These are phyloP conservation scores for Caenorhabditis panamensis DNA, from an alignment of 2,888 invertebrate species.

Conservation along the genomic window DNA sequence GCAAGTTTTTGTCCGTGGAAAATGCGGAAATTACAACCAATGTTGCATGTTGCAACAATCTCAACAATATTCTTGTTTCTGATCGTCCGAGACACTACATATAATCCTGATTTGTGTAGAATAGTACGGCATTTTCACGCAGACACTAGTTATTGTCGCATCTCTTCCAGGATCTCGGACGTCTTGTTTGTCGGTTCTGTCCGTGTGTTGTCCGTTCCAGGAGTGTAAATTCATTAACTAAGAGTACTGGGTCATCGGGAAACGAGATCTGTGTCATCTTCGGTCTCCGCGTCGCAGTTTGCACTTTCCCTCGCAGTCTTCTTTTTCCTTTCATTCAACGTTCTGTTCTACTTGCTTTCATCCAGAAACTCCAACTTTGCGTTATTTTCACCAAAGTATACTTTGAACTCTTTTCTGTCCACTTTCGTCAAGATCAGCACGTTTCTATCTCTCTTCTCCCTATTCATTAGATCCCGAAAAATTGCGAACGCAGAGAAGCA, in stretches of 20 bases:
- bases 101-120: neutral
- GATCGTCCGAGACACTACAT: no score
- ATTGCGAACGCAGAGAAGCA: conserved; percentile 8
- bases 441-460: neutral
- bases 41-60: no score
- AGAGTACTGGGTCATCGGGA: neutral
- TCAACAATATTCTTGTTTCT: neutral
- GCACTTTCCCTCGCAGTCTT: neutral
- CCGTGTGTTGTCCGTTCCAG: neutral
- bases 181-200: neutral
- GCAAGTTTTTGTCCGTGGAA: no score
- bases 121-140: no score
- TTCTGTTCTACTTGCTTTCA: no score
- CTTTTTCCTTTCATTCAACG: neutral
- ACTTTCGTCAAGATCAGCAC: no score
- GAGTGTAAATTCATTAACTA: neutral
- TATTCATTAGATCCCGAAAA: conserved; percentile 8
- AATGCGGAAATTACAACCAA: no score
- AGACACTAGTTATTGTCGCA: neutral
- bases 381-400: no score
- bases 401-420: no score
- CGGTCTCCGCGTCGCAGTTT: neutral
- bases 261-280: neutral
- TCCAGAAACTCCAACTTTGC: no score
- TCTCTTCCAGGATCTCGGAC: neutral